A percentile compares a stretch with the other conserved stretches of the same genome.
Conservation (phyloP, 2,888 invertebrate species). For the Neocrepidodera transversa region DNA sequence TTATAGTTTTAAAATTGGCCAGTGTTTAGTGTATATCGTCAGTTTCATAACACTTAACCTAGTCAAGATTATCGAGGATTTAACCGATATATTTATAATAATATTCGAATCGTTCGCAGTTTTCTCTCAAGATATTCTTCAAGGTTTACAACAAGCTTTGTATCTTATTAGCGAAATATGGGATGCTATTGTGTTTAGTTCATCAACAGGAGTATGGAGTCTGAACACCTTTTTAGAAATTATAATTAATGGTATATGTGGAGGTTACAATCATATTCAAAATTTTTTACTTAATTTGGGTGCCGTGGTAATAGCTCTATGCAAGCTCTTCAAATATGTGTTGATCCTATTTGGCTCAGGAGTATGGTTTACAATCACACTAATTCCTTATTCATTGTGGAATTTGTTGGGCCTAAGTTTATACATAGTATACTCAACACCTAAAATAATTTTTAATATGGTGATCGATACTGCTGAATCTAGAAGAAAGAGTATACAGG, state of each 20-base stretch:
- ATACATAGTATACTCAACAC: not conserved
- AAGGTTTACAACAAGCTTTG: constrained; percentile 21
- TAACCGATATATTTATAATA: constrained; percentile 34
- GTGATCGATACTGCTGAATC: constrained; percentile 19
- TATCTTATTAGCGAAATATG: constrained; percentile 4
- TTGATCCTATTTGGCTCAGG: constrained; percentile 51
- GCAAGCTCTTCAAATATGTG: constrained; percentile 45
- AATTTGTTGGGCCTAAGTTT: constrained; percentile 1
- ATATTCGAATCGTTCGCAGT: constrained; percentile 47
- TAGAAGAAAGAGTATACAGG: constrained; percentile 26
- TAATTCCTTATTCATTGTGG: constrained; percentile 43
- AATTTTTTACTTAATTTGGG: constrained; percentile 16
- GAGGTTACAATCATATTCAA: not conserved
- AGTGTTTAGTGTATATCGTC: constrained; percentile 42
- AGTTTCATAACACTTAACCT: constrained; percentile 25
- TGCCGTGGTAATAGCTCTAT: constrained; percentile 32
- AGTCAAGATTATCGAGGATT: constrained; percentile 24
- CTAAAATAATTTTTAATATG: constrained; percentile 25
- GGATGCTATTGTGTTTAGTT: constrained; percentile 4
- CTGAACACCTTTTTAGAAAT: not conserved
- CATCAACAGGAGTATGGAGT: not conserved
- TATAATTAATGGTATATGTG: not conserved
- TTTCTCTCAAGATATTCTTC: constrained; percentile 45
- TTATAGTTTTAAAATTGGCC: constrained; percentile 47
- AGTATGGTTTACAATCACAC: constrained; percentile 51